Evolutionary conservation across 2,797 vertebrate genomes (phyloP).

Genomic region (Cossypha dichroa): DNA sequence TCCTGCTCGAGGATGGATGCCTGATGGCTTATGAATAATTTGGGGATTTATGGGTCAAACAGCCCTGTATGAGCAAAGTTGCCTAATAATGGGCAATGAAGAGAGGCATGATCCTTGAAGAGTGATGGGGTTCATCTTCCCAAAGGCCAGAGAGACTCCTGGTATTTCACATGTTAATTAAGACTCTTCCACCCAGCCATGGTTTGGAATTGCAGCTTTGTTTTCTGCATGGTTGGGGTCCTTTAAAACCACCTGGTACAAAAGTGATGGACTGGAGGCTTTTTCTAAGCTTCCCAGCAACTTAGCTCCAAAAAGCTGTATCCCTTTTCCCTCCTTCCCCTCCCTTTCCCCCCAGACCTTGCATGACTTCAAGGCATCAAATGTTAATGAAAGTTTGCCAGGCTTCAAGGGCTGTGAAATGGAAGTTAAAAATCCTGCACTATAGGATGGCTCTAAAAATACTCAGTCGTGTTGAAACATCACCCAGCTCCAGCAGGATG

Average conservation of each 20-base stretch:
- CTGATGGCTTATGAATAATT: not conserved
- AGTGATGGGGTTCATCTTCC: not conserved
- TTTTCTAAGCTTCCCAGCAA: not conserved
- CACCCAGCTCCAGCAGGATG: not conserved
- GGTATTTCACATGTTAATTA: not conserved
- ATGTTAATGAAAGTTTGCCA: conserved; percentile 62
- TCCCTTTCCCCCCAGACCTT: not conserved
- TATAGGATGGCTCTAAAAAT: conserved; percentile 63
- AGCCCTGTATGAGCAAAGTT: not conserved
- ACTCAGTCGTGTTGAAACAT: not conserved
- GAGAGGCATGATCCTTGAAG: not conserved
- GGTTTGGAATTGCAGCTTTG: not conserved
- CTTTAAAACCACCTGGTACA: not conserved
- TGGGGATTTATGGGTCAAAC: not conserved
- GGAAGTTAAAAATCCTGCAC: conserved; percentile 55
- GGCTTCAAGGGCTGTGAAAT: conserved; percentile 54
- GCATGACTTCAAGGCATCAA: conserved; percentile 58
- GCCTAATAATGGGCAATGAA: not conserved
- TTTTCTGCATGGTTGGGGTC: not conserved
- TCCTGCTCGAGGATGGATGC: not conserved
- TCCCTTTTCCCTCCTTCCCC: not conserved
- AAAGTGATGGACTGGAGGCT: not conserved
- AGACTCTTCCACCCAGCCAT: not conserved
- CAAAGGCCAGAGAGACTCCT: not conserved
- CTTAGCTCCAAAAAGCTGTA: not conserved